phyloP scores from a whole-genome alignment of 2,888 invertebrate species.

The Drosophila gaucha region DNA sequence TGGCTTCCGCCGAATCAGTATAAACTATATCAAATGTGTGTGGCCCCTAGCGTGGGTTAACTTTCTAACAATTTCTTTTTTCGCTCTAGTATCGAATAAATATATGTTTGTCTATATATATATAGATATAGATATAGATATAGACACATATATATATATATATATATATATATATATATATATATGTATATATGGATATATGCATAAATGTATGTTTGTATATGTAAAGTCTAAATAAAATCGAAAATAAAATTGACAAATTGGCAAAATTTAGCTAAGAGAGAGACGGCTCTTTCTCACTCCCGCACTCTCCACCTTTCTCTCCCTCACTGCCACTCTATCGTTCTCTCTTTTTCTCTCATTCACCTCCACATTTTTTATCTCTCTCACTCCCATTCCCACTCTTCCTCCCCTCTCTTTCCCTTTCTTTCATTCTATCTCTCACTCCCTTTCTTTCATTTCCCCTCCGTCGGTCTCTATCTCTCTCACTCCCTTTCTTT shows the following conservation, averaged over 20 bases:
- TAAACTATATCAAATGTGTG: conserved; percentile 60
- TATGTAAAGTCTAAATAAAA: conserved; percentile 14
- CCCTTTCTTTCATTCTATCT: background rate
- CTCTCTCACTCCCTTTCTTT: background rate
- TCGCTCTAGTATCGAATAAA: conserved; percentile 30
- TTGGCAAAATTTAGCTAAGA: conserved; percentile 25
- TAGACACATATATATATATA: too few species aligned
- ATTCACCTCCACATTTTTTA: too few species aligned
- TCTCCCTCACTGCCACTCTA: background rate
- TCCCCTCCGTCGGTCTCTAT: background rate
- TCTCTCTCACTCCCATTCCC: too few species aligned
- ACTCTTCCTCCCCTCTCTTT: background rate
- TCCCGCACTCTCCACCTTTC: background rate
- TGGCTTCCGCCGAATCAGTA: conserved; percentile 33
- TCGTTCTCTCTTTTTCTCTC: too few species aligned
- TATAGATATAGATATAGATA: too few species aligned
- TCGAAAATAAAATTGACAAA: conserved; percentile 55
- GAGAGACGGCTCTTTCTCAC: background rate
- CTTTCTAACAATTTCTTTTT: conserved; percentile 34
- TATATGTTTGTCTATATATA: too few species aligned
- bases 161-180: background rate
- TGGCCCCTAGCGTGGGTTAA: conserved; percentile 71
- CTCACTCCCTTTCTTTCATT: background rate
- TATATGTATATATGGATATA: background rate
- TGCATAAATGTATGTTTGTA: background rate